phyloP scores from a whole-genome alignment of 2,113 vertebrate species.

The Edolisoma coerulescens region DNA sequence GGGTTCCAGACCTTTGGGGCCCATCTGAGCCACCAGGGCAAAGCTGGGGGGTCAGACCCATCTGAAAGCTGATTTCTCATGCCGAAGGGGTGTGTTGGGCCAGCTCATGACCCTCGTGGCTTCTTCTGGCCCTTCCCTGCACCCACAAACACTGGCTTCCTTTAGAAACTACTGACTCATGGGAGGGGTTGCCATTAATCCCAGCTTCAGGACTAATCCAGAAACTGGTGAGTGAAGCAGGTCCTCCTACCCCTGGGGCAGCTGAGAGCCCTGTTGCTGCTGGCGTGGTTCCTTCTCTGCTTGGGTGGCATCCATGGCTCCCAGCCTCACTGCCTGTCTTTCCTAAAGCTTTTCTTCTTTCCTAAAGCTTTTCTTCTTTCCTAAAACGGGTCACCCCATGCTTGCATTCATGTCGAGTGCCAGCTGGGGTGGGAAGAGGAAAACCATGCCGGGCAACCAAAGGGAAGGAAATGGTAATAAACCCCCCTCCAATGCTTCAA shows the following conservation, averaged over 20 bases:
- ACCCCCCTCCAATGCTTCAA: not conserved
- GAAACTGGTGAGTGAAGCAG: not conserved
- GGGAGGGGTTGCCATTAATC: not conserved
- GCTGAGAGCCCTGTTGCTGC: not conserved
- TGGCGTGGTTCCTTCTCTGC: fast-evolving
- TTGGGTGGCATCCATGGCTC: not conserved
- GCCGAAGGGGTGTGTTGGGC: too few species aligned
- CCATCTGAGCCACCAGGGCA: not conserved
- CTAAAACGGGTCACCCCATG: not conserved
- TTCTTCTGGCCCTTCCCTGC: not conserved
- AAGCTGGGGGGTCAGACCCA: not conserved
- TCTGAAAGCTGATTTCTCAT: not conserved
- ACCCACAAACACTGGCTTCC: not conserved
- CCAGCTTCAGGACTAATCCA: not conserved
- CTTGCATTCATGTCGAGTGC: not conserved
- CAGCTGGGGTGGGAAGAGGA: not conserved
- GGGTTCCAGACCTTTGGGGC: too few species aligned
- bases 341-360: not conserved
- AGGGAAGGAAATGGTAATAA: not conserved
- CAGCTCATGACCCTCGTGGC: not conserved
- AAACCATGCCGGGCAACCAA: not conserved
- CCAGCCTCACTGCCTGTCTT: not conserved
- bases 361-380: not conserved
- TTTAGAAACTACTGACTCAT: not conserved
- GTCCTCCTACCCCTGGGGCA: not conserved